Evolutionary conservation across 1,140 invertebrate species (phyloP).

Genomic region (Caenorhabditis inopinata): DNA sequence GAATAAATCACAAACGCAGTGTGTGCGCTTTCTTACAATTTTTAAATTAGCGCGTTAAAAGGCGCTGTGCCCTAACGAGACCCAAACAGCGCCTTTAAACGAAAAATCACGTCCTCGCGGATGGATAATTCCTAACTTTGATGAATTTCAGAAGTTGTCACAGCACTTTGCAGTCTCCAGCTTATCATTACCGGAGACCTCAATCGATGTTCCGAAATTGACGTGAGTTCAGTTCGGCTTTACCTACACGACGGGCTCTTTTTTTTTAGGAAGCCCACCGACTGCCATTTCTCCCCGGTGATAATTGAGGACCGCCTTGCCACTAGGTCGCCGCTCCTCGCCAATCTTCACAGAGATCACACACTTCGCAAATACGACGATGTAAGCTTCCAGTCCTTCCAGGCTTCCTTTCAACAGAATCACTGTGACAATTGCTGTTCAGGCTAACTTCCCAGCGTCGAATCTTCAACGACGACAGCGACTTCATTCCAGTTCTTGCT

Average conservation of each 20-base stretch:
- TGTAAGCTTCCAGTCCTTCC: too few species aligned
- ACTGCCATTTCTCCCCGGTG: slow-evolving; percentile 23
- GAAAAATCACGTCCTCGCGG: too few species aligned
- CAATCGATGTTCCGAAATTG: background rate
- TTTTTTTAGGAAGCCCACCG: background rate
- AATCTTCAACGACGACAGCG: slow-evolving; percentile 36
- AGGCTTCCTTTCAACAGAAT: too few species aligned
- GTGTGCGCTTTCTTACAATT: too few species aligned
- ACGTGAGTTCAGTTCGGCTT: too few species aligned
- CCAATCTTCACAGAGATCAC: slow-evolving; percentile 37
- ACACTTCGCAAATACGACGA: slow-evolving; percentile 45
- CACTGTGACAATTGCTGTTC: background rate
- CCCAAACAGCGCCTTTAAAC: too few species aligned
- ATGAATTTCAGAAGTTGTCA: background rate
- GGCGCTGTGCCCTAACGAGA: too few species aligned
- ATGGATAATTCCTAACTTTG: background rate
- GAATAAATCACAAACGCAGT: too few species aligned
- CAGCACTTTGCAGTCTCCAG: slow-evolving; percentile 18
- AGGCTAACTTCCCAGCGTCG: background rate
- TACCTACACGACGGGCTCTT: too few species aligned
- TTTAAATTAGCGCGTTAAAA: too few species aligned
- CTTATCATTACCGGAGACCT: slow-evolving; percentile 34
- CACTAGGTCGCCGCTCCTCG: slow-evolving; percentile 5
- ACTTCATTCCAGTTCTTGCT: slow-evolving; percentile 41
- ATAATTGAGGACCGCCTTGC: slow-evolving; percentile 11